Percentiles rank a stretch among this genome's conserved stretches.
Conservation (phyloP, 2,888 invertebrate genomes). For the Lasioglossum malachurum region DNA sequence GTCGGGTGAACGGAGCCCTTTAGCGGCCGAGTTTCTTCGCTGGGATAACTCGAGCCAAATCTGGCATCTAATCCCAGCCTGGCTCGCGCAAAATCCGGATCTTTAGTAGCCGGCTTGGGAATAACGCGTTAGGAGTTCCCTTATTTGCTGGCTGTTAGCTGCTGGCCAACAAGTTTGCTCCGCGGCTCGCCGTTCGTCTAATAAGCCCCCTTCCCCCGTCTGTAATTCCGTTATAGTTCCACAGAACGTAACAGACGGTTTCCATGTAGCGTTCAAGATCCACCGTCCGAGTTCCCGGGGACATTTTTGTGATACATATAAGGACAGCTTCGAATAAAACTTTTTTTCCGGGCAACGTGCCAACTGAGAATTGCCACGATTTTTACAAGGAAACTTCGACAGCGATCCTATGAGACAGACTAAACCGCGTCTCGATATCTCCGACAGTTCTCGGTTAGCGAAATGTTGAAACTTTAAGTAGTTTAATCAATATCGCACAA, state of each 20-base stretch:
- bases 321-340: neutral
- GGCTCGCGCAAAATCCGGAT: conserved; percentile 20
- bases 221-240: neutral
- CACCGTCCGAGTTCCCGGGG: neutral
- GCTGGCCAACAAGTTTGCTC: neutral
- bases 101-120: conserved; percentile 23
- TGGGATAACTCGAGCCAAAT: conserved; percentile 32
- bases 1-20: neutral
- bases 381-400: neutral
- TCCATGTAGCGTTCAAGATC: neutral
- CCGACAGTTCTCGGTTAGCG: neutral
- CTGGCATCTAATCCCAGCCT: conserved; percentile 29
- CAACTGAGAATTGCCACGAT: neutral
- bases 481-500: neutral
- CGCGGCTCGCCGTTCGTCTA: neutral
- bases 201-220: neutral
- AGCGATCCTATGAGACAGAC: neutral
- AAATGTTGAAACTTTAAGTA: neutral
- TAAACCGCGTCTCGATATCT: neutral
- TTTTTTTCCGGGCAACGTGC: neutral
- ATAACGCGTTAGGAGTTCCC: conserved; percentile 5
- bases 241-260: neutral
- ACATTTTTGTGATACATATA: neutral
- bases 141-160: conserved; percentile 6
- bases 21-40: conserved; percentile 35